These are phyloP conservation scores for Myiozetetes cayanensis DNA, from an alignment of 2,113 vertebrate genomes.

Conservation along the genomic window DNA sequence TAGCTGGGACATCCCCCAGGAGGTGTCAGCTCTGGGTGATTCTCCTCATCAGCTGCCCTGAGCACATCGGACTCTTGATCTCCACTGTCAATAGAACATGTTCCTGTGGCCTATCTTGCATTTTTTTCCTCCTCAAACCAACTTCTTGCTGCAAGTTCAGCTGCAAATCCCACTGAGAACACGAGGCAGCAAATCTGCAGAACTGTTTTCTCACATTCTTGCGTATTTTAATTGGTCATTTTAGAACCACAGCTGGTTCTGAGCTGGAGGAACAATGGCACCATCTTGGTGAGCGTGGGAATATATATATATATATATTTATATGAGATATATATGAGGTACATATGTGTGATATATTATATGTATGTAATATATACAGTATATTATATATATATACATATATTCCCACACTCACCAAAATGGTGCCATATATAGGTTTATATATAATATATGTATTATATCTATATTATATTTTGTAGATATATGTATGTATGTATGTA, in stretches of 20 bases:
- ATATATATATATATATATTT: background rate
- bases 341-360: too few relatives aligned
- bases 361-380: too few relatives aligned
- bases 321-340: too few relatives aligned
- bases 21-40: background rate
- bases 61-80: background rate
- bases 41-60: background rate
- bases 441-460: too few relatives aligned
- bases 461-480: too few relatives aligned
- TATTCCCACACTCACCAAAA: too few relatives aligned
- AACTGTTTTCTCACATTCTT: background rate
- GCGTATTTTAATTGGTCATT: background rate
- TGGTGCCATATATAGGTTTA: too few relatives aligned
- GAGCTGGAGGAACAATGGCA: background rate
- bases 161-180: background rate
- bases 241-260: background rate
- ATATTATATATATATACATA: too few relatives aligned
- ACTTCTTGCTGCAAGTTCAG: background rate
- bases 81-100: background rate
- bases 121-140: background rate
- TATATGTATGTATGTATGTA: too few relatives aligned
- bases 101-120: background rate
- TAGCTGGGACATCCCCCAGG: background rate
- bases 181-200: background rate
- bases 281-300: background rate